Evolutionary conservation across 2,888 invertebrate species (phyloP).

Genomic region (Leucoma salicis): DNA sequence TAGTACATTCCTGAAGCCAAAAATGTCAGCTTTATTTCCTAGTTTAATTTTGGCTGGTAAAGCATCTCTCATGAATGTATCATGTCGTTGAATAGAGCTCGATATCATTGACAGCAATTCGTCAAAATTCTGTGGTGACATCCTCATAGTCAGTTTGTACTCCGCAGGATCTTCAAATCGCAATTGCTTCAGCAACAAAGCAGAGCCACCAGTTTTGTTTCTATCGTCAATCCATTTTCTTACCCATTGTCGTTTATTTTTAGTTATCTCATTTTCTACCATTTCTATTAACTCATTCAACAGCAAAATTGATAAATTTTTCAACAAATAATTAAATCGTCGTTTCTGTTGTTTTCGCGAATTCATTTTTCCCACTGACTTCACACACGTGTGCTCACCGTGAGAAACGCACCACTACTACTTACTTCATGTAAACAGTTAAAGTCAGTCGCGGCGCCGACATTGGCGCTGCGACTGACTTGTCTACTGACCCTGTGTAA

Average conservation of each 20-base stretch:
- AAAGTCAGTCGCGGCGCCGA: slow-evolving; percentile 8
- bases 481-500: slow-evolving; percentile 1
- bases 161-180: slow-evolving; percentile 19
- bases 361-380: slow-evolving; percentile 11
- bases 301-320: slow-evolving; percentile 11
- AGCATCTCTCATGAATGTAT: slow-evolving; percentile 25
- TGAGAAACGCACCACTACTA: slow-evolving; percentile 11
- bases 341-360: slow-evolving; percentile 1
- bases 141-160: slow-evolving; percentile 14
- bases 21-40: too few species aligned
- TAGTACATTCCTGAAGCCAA: slow-evolving; percentile 33
- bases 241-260: slow-evolving; percentile 28
- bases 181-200: slow-evolving; percentile 16
- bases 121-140: slow-evolving; percentile 15
- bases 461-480: slow-evolving; percentile 8
- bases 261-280: slow-evolving; percentile 12
- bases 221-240: slow-evolving; percentile 31
- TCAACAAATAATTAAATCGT: slow-evolving; percentile 10
- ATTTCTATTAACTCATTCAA: slow-evolving; percentile 7
- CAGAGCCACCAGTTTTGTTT: slow-evolving; percentile 22
- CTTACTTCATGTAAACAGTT: slow-evolving; percentile 12
- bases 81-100: slow-evolving; percentile 5
- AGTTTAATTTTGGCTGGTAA: slow-evolving; percentile 20
- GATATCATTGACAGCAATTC: slow-evolving; percentile 6
- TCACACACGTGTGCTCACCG: slow-evolving; percentile 12